Base-by-base conservation (phyloP, 37 sponge, comb jelly and placozoan species). In the Aplysina aerophoba region DNA sequence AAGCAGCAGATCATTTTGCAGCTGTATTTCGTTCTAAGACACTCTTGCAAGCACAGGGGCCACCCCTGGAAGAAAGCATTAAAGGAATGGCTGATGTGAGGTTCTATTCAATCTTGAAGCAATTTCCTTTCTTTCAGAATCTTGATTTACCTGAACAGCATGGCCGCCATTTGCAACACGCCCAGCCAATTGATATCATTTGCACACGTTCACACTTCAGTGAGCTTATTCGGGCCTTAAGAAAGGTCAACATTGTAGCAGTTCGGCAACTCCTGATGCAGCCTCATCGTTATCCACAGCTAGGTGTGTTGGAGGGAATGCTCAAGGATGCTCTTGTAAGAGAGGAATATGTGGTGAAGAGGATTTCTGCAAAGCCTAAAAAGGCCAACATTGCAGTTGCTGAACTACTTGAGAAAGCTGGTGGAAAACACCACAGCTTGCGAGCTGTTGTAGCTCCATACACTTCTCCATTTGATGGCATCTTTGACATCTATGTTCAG, bases 1-100 rank as follows among this genome's bases (percentile, higher is more conserved):
- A 21, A 27, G 86, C 89, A 41, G 94, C 94, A 16, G 35, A 85
- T 35, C 0, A 56, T 31, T 28, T 86, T 2, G 69, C 74, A 38
- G 13, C 24, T 21, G n/a, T 24, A 1, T 50, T 75, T 11, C 78
- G 41, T 15, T 27, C 85, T 19, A 39, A 27, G 57, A 75, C 93
- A 14, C 30, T 93, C 15, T 72, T 93, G 11, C 80, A 75, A 36
- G 54, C 40, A 22, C 54, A 40, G 38, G 21, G 15, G 5, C 54
- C 24, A 50, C 25, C 37, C 0, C 41, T 44, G 6, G 78, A 75
- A 13, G 24, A 50, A 19, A 50, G 54, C 40, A 24, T 36, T 13
- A 24, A 36, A 25, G 54, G 38, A 40, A 75, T 75, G 39, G 21
- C 37, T 4, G 3, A 75, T 75, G 39, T 73, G 33, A 37, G 37